Evolutionary conservation across 2,113 vertebrate genomes (phyloP), one percentile per base, ranked within the genome.

Genomic region (Brienomyrus brachyistius): DNA sequence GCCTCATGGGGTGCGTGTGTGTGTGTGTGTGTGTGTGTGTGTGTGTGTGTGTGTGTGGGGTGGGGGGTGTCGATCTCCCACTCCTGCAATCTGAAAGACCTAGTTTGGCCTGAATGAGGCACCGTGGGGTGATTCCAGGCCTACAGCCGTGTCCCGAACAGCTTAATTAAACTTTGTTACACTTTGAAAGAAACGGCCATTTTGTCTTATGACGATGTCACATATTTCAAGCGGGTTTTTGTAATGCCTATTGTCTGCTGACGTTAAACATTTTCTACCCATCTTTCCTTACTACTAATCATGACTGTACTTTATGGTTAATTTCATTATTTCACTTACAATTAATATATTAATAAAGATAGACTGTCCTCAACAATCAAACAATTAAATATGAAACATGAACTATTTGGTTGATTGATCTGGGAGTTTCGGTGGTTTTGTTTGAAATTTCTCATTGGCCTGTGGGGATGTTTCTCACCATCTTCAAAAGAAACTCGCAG

Each of bases 1-100:
- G 93, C 91, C 91, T 70, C 52, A 62, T 17, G 70, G 89, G 17
- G 54, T 56, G 19, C 21, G 54, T 56, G 54, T 56, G 54, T 56
- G 19, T 54, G 52, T 56, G 52, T 54, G 51, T 52, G 43, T 45
- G 43, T 45, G 43, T 45, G 4, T 45, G 43, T 45, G 43, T 45
- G 43, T 45, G 43, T 40, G 40, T 40, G 40, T 40, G 15, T n/a
- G n/a, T n/a, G n/a, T n/a, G n/a, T n/a, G n/a, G n/a, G n/a, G n/a
- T 15, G 48, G 45, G 47, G 21, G 19, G 66, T 56, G 80, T 87
- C 21, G 48, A 21, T 45, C 17, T 74, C 51, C 19, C 27, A n/a
- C 50, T 83, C 21, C 52, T 31, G 80, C 23, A 4, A 11, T 35
- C 40, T 21, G 19, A 27, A 50, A 80, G 88, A 35, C 9, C 47